These are phyloP conservation scores for Potamilus streckersoni DNA, from an alignment of 1,140 invertebrate species.

Conservation along the genomic window DNA sequence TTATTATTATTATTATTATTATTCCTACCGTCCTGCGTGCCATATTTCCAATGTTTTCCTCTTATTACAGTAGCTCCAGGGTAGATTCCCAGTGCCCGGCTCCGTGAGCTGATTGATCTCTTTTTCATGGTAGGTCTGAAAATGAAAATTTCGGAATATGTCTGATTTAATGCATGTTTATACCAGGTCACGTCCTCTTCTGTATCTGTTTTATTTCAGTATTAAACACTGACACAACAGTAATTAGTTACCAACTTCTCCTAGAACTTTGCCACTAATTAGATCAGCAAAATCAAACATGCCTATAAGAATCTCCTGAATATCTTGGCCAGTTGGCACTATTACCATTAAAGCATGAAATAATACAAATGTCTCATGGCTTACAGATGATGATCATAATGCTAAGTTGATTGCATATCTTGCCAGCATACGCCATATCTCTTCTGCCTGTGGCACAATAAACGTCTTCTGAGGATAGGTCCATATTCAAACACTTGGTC, in stretches of 20 bases:
- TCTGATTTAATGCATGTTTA: neutral
- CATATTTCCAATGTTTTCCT: slow-evolving; percentile 62
- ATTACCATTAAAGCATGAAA: too few species aligned
- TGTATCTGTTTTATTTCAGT: neutral
- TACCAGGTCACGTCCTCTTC: too few species aligned
- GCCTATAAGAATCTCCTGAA: too few species aligned
- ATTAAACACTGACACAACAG: neutral
- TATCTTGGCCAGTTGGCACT: too few species aligned
- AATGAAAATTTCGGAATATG: neutral
- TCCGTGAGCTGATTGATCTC: slow-evolving; percentile 30
- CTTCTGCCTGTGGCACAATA: too few species aligned
- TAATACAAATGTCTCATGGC: too few species aligned
- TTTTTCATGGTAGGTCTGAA: slow-evolving; percentile 37
- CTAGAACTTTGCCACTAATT: neutral
- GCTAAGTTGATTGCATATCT: too few species aligned
- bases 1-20: neutral
- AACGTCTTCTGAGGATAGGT: too few species aligned
- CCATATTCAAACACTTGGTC: too few species aligned
- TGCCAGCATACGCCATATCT: too few species aligned
- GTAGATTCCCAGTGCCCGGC: slow-evolving; percentile 81
- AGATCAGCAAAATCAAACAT: too few species aligned
- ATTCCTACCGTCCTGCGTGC: slow-evolving; percentile 60
- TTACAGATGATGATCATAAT: too few species aligned
- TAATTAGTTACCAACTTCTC: neutral
- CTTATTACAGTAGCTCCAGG: slow-evolving; percentile 81